phyloP scores from a whole-genome alignment of 2,888 invertebrate genomes.

The Campopleginae sp. region DNA sequence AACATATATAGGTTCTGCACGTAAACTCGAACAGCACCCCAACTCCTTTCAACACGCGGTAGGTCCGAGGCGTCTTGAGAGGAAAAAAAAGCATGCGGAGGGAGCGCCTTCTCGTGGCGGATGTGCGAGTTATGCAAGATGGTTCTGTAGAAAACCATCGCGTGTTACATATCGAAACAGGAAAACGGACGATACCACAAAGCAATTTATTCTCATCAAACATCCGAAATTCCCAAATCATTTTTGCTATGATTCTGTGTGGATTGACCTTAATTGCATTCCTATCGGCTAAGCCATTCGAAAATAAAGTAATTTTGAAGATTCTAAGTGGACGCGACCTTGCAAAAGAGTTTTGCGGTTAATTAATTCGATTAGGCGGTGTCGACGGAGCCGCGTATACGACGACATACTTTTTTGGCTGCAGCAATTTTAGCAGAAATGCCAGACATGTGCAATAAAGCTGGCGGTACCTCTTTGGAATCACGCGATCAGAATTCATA shows the following conservation, averaged over 20 bases:
- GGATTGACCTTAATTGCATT: not conserved
- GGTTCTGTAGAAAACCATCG: not conserved
- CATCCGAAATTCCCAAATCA: not conserved
- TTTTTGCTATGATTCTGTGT: not conserved
- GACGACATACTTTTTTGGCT: constrained; percentile 21
- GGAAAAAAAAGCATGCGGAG: not conserved
- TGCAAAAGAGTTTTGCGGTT: constrained; percentile 9
- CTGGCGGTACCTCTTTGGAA: constrained; percentile 7
- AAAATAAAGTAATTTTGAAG: not conserved
- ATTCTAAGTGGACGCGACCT: not conserved
- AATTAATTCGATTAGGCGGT: not conserved
- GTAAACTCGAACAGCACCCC: constrained; percentile 21
- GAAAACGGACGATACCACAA: not conserved
- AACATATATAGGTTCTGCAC: not conserved
- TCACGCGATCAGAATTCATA: constrained; percentile 16
- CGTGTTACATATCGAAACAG: not conserved
- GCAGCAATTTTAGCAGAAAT: not conserved
- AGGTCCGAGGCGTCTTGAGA: not conserved
- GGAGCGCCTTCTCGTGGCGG: not conserved
- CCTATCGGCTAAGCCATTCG: not conserved
- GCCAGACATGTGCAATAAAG: constrained; percentile 1
- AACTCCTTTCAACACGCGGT: not conserved
- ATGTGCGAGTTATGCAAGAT: not conserved
- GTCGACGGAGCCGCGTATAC: not conserved
- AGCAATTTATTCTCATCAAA: not conserved